Conservation (phyloP, 1,140 invertebrate species). For the Himalopsyche phryganea region DNA sequence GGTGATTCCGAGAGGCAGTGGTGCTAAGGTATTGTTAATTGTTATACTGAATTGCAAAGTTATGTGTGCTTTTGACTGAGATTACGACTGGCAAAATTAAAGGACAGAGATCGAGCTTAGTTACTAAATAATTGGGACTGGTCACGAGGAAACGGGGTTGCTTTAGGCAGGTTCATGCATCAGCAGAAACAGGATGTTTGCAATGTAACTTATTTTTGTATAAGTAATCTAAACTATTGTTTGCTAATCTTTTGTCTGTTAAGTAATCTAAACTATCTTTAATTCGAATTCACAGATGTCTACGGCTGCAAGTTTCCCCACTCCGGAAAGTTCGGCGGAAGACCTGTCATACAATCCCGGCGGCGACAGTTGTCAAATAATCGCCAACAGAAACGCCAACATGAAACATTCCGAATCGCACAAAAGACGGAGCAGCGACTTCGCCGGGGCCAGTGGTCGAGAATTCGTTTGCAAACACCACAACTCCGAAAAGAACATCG, state of each 20-base stretch:
- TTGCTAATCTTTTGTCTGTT: too few relatives aligned
- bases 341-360: conserved; percentile 37
- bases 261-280: too few relatives aligned
- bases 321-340: conserved; percentile 43
- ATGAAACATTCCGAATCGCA: conserved; percentile 38
- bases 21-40: conserved; percentile 19
- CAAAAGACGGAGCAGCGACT: conserved; percentile 32
- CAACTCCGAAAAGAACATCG: conserved; percentile 30
- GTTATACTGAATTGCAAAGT: too few relatives aligned
- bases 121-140: too few relatives aligned
- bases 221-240: too few relatives aligned
- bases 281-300: conserved; percentile 21
- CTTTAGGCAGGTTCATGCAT: too few relatives aligned
- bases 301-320: conserved; percentile 32
- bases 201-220: too few relatives aligned
- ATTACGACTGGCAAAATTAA: too few relatives aligned
- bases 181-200: too few relatives aligned
- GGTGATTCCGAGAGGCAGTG: conserved; percentile 15
- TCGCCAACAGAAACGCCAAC: conserved; percentile 46
- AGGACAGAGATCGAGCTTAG: too few relatives aligned
- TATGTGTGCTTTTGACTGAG: too few relatives aligned
- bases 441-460: conserved; percentile 24
- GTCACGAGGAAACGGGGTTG: too few relatives aligned
- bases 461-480: conserved; percentile 27
- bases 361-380: conserved; percentile 46